Base-by-base conservation (phyloP, 2,113 vertebrate genomes). In the Oxygymnocypris stewartii region DNA sequence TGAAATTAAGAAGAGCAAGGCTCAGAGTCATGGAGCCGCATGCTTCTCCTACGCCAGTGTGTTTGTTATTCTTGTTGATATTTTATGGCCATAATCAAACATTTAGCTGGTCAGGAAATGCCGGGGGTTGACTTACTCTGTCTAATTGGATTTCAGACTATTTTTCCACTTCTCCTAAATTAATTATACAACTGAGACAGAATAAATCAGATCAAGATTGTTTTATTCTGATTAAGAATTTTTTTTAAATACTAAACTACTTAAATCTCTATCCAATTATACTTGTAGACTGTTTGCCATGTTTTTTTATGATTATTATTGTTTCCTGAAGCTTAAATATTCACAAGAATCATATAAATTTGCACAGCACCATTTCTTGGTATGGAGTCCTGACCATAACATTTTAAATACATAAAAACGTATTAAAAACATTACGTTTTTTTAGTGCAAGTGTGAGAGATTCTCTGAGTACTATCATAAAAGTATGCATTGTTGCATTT, bases 1-100 rank as follows among this genome's bases (percentile, higher is more conserved):
- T 93, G 87, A 88, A 92, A 90, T 87, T 85, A 89, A 90, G 89
- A 89, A 87, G 92, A 92, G 91, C 88, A 91, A n/a, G n/a, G n/a
- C n/a, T n/a, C n/a, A n/a, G n/a, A n/a, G n/a, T n/a, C n/a, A n/a
- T n/a, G n/a, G n/a, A n/a, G n/a, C n/a, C n/a, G n/a, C n/a, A n/a
- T n/a, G n/a, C n/a, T n/a, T n/a, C n/a, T n/a, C n/a, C n/a, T n/a
- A n/a, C 54, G n/a, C 82, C 85, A 79, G 74, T 85, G 74, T 82
- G 86, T 69, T 57, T 83, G 63, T 84, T 79, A 28, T 84, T 84
- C 84, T 85, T 82, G 75, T 89, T 82, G 86, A 85, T 81, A 69
- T 71, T 88, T 87, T n/a, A n/a, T n/a, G n/a, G n/a, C n/a, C n/a
- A 85, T 86, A 88, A 84, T 78, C 87, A 79, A 79, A 83, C 78